phyloP scores from a whole-genome alignment of 2,797 vertebrate species.

The Pseudochromis fuscus region DNA sequence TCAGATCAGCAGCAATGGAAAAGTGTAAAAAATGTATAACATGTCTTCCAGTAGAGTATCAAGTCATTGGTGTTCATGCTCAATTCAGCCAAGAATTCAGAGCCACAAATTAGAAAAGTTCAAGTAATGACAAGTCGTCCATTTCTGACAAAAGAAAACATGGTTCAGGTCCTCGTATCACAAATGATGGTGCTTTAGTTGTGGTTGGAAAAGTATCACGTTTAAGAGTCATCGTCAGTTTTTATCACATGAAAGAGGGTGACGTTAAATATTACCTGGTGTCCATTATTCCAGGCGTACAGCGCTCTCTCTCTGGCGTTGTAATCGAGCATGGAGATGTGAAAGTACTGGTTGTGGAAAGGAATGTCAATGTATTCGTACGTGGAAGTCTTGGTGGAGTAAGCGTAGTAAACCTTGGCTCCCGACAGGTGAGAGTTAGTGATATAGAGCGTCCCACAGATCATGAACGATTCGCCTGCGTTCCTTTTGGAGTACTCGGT shows the following conservation, averaged over 20 bases:
- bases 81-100: constrained; percentile 69
- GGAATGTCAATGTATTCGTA: constrained; percentile 98
- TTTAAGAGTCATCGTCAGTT: constrained; percentile 94
- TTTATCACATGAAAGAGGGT: constrained; percentile 98
- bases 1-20: constrained; percentile 86
- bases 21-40: constrained; percentile 69
- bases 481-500: constrained; percentile 98
- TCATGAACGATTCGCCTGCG: constrained; percentile 98
- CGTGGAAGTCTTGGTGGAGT: constrained; percentile 95
- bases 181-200: constrained; percentile 68
- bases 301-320: constrained; percentile 95
- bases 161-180: constrained; percentile 55
- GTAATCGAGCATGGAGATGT: constrained; percentile 99
- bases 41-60: constrained; percentile 51
- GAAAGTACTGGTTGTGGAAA: constrained; percentile 99
- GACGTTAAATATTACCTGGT: constrained; percentile 98
- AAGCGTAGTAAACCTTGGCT: constrained; percentile 98
- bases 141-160: constrained; percentile 46
- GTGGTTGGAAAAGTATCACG: constrained; percentile 12
- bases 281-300: constrained; percentile 99
- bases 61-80: constrained; percentile 72
- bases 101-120: constrained; percentile 63
- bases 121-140: constrained; percentile 54
- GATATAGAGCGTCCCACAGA: constrained; percentile 96
- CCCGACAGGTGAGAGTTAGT: constrained; percentile 98